Base-by-base conservation (phyloP, 92 coral and sea anemone genomes). In the Palythoa grandis region DNA sequence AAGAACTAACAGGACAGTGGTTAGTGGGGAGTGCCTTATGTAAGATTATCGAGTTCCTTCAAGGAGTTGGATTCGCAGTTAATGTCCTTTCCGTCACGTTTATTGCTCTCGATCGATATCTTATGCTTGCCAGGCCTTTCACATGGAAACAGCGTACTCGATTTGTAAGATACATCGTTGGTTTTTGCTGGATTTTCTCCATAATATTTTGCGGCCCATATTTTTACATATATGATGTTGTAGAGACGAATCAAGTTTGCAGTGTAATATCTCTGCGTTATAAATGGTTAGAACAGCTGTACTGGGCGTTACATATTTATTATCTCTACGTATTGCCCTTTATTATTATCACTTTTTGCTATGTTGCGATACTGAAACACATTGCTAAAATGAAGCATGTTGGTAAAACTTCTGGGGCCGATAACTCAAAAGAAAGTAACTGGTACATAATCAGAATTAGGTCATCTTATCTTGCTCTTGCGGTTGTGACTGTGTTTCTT, bases 61-160 rank as follows among this genome's bases (percentile, higher is more conserved):
- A 94, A 87, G 89, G 88, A 10, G 78, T 77, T 22, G 86, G 89
- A n/a, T 77, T 88, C 15, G 88, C 93, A 10, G 90, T 93, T 1
- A 86, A 93, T 3, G 93, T 94, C 11, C 68, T 79, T 19, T 82
- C 92, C 48, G 92, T 91, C 76, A 91, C 93, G 3, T 86, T 92
- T 69, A 90, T 94, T 63, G 95, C 98, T 0, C 57, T 92, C 15
- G 98, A 94, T 61, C 90, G 98, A 84, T 92, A 94, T 72, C 77
- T 93, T 1, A 77, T 86, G 68, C 70, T 94, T 16, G 93, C 86
- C n/a, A 88, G 86, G 56, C 95, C 98, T 0, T 77, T 89, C 37
- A 85, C 88, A 22, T 87, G 91, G 13, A 88, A 70, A 65, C 72
- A 90, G 17, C 78, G 68, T 47, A 43, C 79, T 22, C 79, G 68